A percentile compares a stretch with the other conserved stretches of the same genome.
Conservation (phyloP, 2,888 invertebrate genomes). For the Epinotia demarniana region DNA sequence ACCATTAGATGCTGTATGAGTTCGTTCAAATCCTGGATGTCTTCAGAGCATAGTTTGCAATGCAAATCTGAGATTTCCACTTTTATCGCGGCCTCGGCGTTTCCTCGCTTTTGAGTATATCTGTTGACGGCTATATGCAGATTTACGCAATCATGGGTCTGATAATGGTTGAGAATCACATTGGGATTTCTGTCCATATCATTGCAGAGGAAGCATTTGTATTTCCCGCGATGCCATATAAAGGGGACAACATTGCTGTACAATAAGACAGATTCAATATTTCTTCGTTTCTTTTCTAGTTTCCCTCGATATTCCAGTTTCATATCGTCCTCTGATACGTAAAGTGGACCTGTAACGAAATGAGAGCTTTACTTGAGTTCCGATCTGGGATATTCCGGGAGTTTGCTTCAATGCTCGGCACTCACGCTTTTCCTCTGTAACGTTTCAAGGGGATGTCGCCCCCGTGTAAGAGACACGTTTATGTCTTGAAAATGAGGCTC, state of each 20-base stretch:
- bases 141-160: constrained; percentile 30
- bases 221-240: constrained; percentile 39
- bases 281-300: constrained; percentile 38
- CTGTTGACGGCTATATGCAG: constrained; percentile 24
- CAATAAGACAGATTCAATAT: constrained; percentile 36
- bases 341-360: constrained; percentile 40
- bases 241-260: constrained; percentile 38
- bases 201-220: constrained; percentile 35
- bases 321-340: constrained; percentile 16
- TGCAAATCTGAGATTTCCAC: constrained; percentile 32
- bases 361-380: constrained; percentile 37
- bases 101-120: constrained; percentile 36
- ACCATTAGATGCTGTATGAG: constrained; percentile 31
- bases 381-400: neutral
- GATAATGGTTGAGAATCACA: constrained; percentile 25
- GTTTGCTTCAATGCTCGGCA: neutral
- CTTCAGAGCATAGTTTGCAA: constrained; percentile 32
- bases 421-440: neutral
- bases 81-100: constrained; percentile 38
- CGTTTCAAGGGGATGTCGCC: neutral
- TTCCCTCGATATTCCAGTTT: constrained; percentile 17
- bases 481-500: no score
- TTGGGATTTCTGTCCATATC: constrained; percentile 21
- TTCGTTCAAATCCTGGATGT: constrained; percentile 7
- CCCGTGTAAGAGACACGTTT: no score